These are phyloP conservation scores for Ailurus styani DNA, from an alignment of 2,113 vertebrate genomes.

Conservation along the genomic window DNA sequence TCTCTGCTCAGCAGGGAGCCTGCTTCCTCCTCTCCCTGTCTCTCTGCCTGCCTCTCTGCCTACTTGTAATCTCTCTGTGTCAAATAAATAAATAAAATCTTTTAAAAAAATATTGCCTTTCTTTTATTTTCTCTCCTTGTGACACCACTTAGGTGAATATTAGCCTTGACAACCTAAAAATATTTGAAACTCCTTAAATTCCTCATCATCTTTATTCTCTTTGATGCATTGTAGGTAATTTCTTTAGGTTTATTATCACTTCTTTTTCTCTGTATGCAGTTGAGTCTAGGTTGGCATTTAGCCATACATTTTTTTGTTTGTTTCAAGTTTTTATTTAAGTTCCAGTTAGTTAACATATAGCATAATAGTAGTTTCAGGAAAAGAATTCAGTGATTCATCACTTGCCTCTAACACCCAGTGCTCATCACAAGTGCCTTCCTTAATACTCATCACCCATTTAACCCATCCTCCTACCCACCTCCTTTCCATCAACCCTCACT, in stretches of 20 bases:
- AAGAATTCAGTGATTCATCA: not conserved
- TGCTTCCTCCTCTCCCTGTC: too few relatives aligned
- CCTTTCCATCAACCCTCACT: not conserved
- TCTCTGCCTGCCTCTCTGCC: too few relatives aligned
- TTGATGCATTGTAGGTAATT: not conserved
- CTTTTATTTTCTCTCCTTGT: not conserved
- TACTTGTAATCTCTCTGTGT: too few relatives aligned
- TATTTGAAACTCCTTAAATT: not conserved
- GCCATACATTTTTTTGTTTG: not conserved
- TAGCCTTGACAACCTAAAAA: not conserved
- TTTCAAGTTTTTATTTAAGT: not conserved
- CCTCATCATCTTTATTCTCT: not conserved
- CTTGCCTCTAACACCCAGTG: not conserved
- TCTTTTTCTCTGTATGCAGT: not conserved
- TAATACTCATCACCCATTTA: not conserved
- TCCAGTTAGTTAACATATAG: not conserved
- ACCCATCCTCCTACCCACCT: not conserved
- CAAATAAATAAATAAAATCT: too few relatives aligned
- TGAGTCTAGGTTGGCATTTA: not conserved
- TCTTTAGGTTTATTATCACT: not conserved
- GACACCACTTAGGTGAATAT: not conserved
- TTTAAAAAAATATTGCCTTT: not conserved
- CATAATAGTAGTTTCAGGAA: not conserved
- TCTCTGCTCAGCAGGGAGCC: too few relatives aligned
- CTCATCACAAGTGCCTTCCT: not conserved